Evolutionary conservation across 2,797 vertebrate species (phyloP).

Genomic region (Spondyliosoma cantharus): DNA sequence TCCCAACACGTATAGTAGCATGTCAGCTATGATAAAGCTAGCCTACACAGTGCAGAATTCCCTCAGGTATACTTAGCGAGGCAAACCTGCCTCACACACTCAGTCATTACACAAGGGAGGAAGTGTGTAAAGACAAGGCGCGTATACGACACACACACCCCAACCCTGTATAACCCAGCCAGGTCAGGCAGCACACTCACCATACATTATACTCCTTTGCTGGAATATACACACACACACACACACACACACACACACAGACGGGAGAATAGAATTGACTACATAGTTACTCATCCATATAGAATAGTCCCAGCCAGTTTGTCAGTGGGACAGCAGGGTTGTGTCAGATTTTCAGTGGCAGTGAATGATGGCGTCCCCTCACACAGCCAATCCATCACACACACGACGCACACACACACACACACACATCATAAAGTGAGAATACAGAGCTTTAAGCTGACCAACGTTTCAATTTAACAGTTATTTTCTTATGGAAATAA

Average conservation of each 20-base stretch:
- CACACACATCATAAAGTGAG: not conserved
- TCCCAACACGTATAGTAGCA: conserved; percentile 30
- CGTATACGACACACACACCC: conserved; percentile 11
- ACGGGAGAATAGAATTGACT: conserved; percentile 31
- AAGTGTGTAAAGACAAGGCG: conserved; percentile 25
- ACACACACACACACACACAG: not conserved
- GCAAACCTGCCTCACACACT: conserved; percentile 63
- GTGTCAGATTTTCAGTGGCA: conserved; percentile 43
- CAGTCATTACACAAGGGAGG: conserved; percentile 37
- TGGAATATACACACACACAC: not conserved
- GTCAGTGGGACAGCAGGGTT: conserved; percentile 31
- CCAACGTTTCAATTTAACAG: not conserved
- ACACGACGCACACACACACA: not conserved
- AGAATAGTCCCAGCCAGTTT: conserved; percentile 37
- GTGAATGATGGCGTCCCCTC: conserved; percentile 45
- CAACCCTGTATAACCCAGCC: not conserved
- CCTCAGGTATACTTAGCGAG: conserved; percentile 79
- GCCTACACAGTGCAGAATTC: conserved; percentile 60
- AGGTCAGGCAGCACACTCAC: not conserved
- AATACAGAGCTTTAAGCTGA: not conserved
- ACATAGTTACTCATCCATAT: conserved; percentile 53
- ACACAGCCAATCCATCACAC: conserved; percentile 48
- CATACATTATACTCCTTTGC: not conserved
- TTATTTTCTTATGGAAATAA: not conserved
- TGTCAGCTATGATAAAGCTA: conserved; percentile 78